Conservation (phyloP, 1,140 invertebrate genomes). For the Panagrolaimus sp. region DNA sequence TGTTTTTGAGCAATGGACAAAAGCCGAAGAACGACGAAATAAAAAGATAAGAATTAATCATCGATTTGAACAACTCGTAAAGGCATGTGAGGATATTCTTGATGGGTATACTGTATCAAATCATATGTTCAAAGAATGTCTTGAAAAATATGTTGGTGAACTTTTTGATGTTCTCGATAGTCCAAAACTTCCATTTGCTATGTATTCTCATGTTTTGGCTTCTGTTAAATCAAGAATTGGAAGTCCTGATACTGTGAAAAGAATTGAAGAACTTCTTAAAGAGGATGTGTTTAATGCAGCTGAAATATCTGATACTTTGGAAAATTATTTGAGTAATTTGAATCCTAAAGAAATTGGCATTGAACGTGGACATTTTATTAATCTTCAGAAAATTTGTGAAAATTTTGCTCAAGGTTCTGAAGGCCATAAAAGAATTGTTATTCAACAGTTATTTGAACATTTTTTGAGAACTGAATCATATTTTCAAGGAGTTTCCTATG, state of each 20-base stretch:
- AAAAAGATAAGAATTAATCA: conserved; percentile 32
- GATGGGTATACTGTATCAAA: conserved; percentile 85
- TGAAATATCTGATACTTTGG: conserved; percentile 50
- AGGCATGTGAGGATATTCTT: conserved; percentile 60
- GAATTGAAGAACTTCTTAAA: conserved; percentile 38
- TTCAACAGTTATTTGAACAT: conserved; percentile 84
- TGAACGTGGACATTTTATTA: conserved; percentile 49
- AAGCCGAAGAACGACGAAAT: conserved; percentile 24
- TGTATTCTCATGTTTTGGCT: conserved; percentile 48
- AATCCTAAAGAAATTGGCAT: conserved; percentile 46
- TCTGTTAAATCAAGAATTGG: conserved; percentile 43
- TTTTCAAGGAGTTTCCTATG: conserved; percentile 94
- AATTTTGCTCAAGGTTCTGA: conserved; percentile 69
- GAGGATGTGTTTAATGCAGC: conserved; percentile 34
- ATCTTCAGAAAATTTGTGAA: conserved; percentile 51
- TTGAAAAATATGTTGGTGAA: conserved; percentile 80
- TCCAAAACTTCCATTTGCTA: conserved; percentile 75
- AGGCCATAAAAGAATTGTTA: conserved; percentile 90
- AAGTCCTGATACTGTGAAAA: conserved; percentile 34
- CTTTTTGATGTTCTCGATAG: conserved; percentile 88
- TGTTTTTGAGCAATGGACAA: conserved; percentile 37
- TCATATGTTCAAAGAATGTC: conserved; percentile 76
- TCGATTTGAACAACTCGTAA: conserved; percentile 36
- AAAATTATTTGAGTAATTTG: conserved; percentile 42
- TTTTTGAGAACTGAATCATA: conserved; percentile 91